These are phyloP conservation scores for Ephialtes manifestator DNA, from an alignment of 2,888 invertebrate species.

Conservation along the genomic window DNA sequence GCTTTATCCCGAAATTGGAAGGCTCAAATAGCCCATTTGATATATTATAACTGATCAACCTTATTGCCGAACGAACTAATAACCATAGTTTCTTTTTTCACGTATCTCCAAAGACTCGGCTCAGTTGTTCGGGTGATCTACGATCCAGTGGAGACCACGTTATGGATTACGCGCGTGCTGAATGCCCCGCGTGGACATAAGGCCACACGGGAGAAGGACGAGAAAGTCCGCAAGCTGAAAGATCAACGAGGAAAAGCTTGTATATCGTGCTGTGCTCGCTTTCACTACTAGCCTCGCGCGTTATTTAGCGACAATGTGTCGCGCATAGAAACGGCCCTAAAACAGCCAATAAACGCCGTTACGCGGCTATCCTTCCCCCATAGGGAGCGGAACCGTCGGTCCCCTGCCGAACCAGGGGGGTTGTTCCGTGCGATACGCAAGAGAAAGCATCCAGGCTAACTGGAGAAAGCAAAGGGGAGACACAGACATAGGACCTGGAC, in stretches of 20 bases:
- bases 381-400: conserved; percentile 9
- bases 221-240: conserved; percentile 51
- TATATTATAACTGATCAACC: conserved; percentile 48
- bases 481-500: conserved; percentile 72
- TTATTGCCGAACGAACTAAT: conserved; percentile 58
- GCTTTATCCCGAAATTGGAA: neutral
- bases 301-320: conserved; percentile 86
- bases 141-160: conserved; percentile 40
- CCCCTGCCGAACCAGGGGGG: conserved; percentile 20
- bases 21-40: conserved; percentile 21
- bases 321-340: conserved; percentile 86
- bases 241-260: conserved; percentile 29
- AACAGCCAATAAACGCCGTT: conserved; percentile 86
- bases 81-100: conserved; percentile 25
- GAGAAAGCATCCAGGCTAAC: conserved; percentile 7
- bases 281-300: conserved; percentile 70
- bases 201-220: conserved; percentile 32
- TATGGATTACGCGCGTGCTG: conserved; percentile 46
- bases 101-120: conserved; percentile 31
- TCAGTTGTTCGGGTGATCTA: conserved; percentile 59
- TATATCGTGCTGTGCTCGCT: conserved; percentile 6
- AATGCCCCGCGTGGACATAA: conserved; percentile 38
- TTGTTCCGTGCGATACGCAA: conserved; percentile 11
- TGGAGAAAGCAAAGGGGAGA: conserved; percentile 35
- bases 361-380: conserved; percentile 76